Evolutionary conservation across 2,797 vertebrate genomes (phyloP), one percentile per base, ranked within the genome.

Genomic region (Gila robusta): DNA sequence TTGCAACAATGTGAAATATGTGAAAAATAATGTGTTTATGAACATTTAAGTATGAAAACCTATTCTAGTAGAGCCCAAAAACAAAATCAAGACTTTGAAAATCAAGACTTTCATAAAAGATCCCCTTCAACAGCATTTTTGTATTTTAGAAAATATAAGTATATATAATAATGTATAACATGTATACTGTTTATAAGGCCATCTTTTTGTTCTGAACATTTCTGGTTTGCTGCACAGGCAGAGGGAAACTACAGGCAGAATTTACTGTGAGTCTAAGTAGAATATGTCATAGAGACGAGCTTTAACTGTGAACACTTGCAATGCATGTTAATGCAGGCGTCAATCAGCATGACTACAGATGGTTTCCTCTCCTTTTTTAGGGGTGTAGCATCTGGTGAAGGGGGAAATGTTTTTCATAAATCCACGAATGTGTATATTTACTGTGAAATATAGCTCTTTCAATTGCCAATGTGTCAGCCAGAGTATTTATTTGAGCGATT

Each of bases 321-420:
- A 59, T 85, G 39, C 69, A 69, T 56, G 19, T 79, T 84, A 83
- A 74, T 74, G 62, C 10, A 41, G 39, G 41, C 56, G 78, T 84
- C 86, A 80, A 85, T 82, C 79, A 77, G 69, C 17, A 73, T 14
- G 23, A 79, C 64, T 56, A 72, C 67, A 82, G 81, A 82, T 82
- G 69, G 21, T 69, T 73, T 59, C 2, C 47, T 76, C 73, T 52
- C 39, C 59, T 39, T 52, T 66, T 44, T 64, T 32, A 52, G 14
- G 62, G 62, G 19, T 62, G 62, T 11, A 28, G 44, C 66, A 39
- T 81, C 79, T 81, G 79, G 11, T 23, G 79, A 80, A 21, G 26
- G 26, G 84, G 52, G 35, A 84, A 67, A 89, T 77, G 71, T 35
- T 64, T 87, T 74, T 41, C 81, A 85, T 85, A 87, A 82, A 82